Base-by-base conservation (phyloP, 64 coral and sea anemone species). In the Stichodactyla helianthus region DNA sequence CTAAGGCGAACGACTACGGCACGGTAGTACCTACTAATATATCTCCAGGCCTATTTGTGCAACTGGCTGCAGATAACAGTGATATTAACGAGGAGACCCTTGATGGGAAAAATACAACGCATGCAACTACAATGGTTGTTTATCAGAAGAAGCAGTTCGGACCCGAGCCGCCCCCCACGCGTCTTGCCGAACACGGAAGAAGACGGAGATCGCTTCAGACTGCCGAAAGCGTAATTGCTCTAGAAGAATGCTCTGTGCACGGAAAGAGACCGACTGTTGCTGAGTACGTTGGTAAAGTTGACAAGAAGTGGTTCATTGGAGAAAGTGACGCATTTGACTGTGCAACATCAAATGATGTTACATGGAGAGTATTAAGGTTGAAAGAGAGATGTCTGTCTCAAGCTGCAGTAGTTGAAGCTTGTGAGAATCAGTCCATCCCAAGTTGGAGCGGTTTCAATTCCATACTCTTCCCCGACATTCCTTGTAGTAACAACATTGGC, bases 21-120 rank as follows among this genome's bases (percentile, higher is more conserved):
- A 87, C 79, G 3, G 77, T 93, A 14, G 58, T 89, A 25, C 87
- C 88, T 13, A 59, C 64, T 13, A 77, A 83, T 70, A 89, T 89
- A 28, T 89, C 62, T 0, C 91, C 86, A 15, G 53, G 86, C 63
- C 11, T 80, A 58, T 92, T 92, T 84, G 60, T 89, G 15, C 88
- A 89, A 28, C 19, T 89, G 50, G 88, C 80, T 2, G 82, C 87
- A 51, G 87, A 93, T 79, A 89, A 93, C 63, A 89, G 85, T 55
- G 92, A 82, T 23, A 77, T 87, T 22, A 87, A 87, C 67, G 86
- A 87, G 70, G 86, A 87, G 70, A 87, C 86, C 5, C 52, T 87
- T 14, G 86, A 87, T 78, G 86, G 86, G 4, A 77, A 87, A 55
- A 87, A 87, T 28, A 85, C 83, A 6, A 87, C 86, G 31, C 86